Conservation (phyloP, 2,113 vertebrate genomes). For the Smithornis capensis region DNA sequence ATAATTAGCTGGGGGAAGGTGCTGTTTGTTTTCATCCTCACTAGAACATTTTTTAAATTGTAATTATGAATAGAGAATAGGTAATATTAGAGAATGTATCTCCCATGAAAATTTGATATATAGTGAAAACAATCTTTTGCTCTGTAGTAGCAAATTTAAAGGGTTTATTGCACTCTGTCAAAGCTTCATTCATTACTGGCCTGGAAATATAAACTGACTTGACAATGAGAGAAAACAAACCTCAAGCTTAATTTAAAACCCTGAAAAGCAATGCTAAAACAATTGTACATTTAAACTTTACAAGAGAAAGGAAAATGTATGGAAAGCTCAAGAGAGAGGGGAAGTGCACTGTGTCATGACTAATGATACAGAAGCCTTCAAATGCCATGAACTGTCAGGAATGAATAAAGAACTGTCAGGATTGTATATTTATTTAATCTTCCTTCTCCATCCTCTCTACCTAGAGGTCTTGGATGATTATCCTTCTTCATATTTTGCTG, state of each 20-base stretch:
- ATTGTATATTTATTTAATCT: background rate
- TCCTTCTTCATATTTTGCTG: background rate
- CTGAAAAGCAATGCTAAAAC: background rate
- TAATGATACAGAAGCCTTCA: constrained; percentile 38
- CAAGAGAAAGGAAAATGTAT: background rate
- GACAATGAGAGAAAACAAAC: background rate
- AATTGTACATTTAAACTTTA: background rate
- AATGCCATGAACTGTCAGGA: background rate
- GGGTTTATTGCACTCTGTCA: background rate
- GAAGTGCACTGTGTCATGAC: background rate
- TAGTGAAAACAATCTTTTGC: background rate
- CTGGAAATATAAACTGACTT: background rate
- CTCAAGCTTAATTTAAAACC: background rate
- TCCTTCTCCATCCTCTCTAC: background rate
- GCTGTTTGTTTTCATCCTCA: constrained; percentile 22
- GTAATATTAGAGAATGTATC: background rate
- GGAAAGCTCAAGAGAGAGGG: background rate
- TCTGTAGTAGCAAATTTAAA: background rate
- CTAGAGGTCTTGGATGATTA: background rate
- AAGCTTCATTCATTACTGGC: background rate
- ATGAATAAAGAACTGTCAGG: background rate
- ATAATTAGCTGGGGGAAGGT: constrained; percentile 24
- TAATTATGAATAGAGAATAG: background rate
- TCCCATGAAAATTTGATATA: background rate
- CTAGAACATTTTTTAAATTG: background rate